A percentile compares a stretch with the other conserved stretches of the same genome.
phyloP scores from a whole-genome alignment of 1,140 invertebrate species.

The Bombus waltoni region DNA sequence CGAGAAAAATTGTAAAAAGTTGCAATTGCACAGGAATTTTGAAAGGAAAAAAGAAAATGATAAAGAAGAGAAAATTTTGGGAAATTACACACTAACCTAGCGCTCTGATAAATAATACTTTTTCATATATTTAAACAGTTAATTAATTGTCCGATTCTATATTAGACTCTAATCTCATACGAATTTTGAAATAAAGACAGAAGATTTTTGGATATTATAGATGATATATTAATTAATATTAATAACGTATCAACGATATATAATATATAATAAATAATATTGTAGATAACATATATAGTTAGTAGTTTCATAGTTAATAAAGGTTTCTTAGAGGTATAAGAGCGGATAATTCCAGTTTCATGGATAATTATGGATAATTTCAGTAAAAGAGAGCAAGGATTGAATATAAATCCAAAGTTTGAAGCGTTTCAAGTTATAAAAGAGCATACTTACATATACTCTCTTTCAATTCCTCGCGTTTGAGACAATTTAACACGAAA shows the following conservation, averaged over 20 bases:
- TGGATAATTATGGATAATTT: neutral
- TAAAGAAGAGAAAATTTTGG: too few relatives aligned
- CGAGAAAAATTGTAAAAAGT: neutral
- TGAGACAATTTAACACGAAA: slow-evolving; percentile 10
- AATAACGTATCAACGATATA: too few relatives aligned
- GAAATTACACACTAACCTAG: neutral
- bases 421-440: neutral
- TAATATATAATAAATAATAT: too few relatives aligned
- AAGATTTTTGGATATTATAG: neutral
- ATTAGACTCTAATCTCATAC: neutral
- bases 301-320: neutral
- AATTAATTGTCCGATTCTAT: neutral
- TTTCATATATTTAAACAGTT: neutral
- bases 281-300: neutral
- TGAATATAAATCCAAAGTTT: neutral
- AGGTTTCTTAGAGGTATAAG: neutral
- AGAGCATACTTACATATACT: too few relatives aligned
- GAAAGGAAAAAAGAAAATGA: neutral
- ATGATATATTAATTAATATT: too few relatives aligned
- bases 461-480: neutral
- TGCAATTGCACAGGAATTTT: neutral
- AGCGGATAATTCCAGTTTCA: neutral
- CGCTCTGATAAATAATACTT: neutral
- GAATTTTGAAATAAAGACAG: neutral
- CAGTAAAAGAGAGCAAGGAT: too few relatives aligned